phyloP scores from a whole-genome alignment of 2,888 invertebrate species.

The Trachelus tabidus region DNA sequence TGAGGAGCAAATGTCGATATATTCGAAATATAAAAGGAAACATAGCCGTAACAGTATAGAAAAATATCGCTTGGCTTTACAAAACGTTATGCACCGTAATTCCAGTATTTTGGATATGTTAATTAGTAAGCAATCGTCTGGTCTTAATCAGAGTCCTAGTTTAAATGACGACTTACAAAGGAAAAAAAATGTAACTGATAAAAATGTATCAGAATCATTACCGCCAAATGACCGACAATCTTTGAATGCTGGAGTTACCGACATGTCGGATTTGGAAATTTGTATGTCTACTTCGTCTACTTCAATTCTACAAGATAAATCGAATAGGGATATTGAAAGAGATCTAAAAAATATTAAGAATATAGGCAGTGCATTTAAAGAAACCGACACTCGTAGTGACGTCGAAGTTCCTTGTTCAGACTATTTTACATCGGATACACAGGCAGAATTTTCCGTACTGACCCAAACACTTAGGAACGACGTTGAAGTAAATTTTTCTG shows the following conservation, averaged over 20 bases:
- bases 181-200: neutral
- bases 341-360: neutral
- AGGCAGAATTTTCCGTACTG: neutral
- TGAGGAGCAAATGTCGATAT: slow-evolving; percentile 45
- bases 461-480: neutral
- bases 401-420: neutral
- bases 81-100: neutral
- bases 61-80: slow-evolving; percentile 45
- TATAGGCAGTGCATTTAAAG: neutral
- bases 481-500: neutral
- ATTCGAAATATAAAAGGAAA: slow-evolving; percentile 49
- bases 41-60: slow-evolving; percentile 48
- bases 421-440: no score
- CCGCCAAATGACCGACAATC: neutral
- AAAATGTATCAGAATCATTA: neutral
- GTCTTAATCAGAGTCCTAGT: neutral
- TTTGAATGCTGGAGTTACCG: neutral
- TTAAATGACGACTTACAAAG: neutral
- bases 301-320: neutral
- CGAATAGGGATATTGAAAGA: neutral
- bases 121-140: neutral
- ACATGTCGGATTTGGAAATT: neutral
- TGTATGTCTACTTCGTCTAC: slow-evolving; percentile 3
- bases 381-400: neutral
- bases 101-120: neutral